phyloP scores from a whole-genome alignment of 2,888 invertebrate genomes.

The Chrysomela aeneicollis region DNA sequence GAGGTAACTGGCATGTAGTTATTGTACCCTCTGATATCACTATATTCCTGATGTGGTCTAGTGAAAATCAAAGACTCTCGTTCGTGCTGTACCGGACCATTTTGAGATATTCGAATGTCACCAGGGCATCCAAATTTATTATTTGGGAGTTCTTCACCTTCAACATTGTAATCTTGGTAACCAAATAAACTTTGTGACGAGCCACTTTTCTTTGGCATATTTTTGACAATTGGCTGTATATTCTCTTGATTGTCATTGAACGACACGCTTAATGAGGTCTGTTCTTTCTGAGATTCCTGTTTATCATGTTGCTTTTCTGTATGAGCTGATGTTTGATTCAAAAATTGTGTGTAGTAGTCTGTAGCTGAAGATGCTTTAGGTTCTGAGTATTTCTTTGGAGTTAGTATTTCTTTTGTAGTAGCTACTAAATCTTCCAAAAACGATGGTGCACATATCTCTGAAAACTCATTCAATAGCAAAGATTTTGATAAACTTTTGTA shows the following conservation, averaged over 20 bases:
- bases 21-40: not conserved
- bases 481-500: constrained; percentile 7
- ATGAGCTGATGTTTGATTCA: constrained; percentile 7
- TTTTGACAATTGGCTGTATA: not conserved
- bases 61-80: too few relatives aligned
- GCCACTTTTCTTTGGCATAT: not conserved
- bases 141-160: not conserved
- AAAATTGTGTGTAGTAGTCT: constrained; percentile 20
- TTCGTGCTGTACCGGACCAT: not conserved
- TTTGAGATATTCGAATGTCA: not conserved
- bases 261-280: not conserved
- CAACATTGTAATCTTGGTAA: not conserved
- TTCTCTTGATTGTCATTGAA: constrained; percentile 14
- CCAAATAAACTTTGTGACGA: not conserved
- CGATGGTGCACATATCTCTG: constrained; percentile 18
- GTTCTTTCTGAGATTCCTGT: not conserved
- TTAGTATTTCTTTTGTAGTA: not conserved
- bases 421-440: constrained; percentile 9
- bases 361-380: constrained; percentile 13
- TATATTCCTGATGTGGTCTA: not conserved
- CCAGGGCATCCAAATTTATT: not conserved
- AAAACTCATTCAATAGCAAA: constrained; percentile 1
- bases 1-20: not conserved
- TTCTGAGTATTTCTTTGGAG: constrained; percentile 12
- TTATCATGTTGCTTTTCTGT: constrained; percentile 11